Evolutionary conservation across 2,797 vertebrate species (phyloP), one percentile per base, ranked within the genome.

Genomic region (Peromyscus nudipes): DNA sequence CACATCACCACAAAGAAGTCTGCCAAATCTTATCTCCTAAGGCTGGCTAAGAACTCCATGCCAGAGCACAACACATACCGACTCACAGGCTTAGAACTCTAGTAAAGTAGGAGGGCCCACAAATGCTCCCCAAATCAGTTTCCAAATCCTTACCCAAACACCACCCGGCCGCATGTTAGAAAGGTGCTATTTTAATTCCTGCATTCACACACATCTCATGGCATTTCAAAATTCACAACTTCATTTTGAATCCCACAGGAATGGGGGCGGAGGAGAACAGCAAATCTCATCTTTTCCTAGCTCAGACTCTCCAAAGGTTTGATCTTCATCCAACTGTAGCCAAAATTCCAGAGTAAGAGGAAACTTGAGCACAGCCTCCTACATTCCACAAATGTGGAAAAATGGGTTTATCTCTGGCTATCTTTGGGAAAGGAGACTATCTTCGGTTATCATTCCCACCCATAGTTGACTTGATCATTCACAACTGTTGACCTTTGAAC

Each of bases 141-240:
- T 93, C 90, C 64, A 67, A 43, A 67, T 31, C 27, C 79, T 73
- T 69, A 90, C 34, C 76, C 90, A 62, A 96, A 91, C 89, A 37
- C 2, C 60, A 83, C 84, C 76, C 34, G 21, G 87, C 85, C 82
- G 77, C 92, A 52, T 23, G 65, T 75, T 52, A 92, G 90, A 94
- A 93, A 88, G 84, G 40, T 19, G 73, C 81, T 95, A 79, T 93
- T 92, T 96, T 88, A 77, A 75, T 60, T 60, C 62, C 80, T 40
- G 49, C 37, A 3, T 62, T 86, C 95, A 52, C 84, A 81, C 31
- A 2, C 27, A 77, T 82, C 92, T 80, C 27, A 3, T 57, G 92
- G 97, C 81, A 93, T 93, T 96, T 96, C 52, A 57, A 64, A 92
- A 64, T 69, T 92, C 91, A 85, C 71, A 89, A 60, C 64, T 96